A percentile compares a stretch with the other conserved stretches of the same genome.
These are phyloP conservation scores for Ormyrus thymus DNA, from an alignment of 2,888 invertebrate species.

Conservation along the genomic window DNA sequence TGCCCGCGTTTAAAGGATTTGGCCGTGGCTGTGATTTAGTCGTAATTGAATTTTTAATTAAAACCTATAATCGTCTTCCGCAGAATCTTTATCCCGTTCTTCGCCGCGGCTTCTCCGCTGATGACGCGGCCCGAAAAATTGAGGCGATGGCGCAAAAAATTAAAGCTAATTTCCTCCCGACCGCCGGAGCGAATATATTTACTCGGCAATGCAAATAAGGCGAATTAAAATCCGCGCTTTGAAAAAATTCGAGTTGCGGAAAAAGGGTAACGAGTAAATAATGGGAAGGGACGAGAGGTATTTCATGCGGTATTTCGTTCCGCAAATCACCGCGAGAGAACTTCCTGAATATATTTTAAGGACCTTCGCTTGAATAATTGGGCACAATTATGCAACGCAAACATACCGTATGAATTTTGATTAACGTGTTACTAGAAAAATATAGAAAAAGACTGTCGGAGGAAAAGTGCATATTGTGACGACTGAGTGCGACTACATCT, in stretches of 20 bases:
- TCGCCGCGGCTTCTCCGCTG: not conserved
- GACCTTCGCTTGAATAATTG: not conserved
- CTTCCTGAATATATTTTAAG: constrained; percentile 8
- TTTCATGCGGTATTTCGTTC: not conserved
- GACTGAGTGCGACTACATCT: too few species aligned
- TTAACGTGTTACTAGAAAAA: not conserved
- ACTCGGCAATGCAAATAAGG: constrained; percentile 26
- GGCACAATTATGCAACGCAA: constrained; percentile 15
- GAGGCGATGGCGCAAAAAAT: constrained; percentile 38
- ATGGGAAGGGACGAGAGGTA: not conserved
- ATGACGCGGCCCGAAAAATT: constrained; percentile 30
- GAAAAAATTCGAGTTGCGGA: not conserved
- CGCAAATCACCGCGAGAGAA: not conserved
- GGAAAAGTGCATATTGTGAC: too few species aligned
- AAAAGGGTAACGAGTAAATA: not conserved
- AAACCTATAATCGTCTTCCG: constrained; percentile 52
- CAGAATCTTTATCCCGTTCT: constrained; percentile 18
- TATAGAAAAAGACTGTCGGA: not conserved
- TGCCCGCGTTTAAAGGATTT: constrained; percentile 65
- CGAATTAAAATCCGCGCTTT: constrained; percentile 17
- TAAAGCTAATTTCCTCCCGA: constrained; percentile 30
- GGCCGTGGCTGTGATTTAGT: constrained; percentile 51
- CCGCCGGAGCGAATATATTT: not conserved
- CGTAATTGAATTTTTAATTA: constrained; percentile 60
- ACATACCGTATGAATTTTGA: constrained; percentile 22